A percentile compares a stretch with the other conserved stretches of the same genome.
phyloP scores from a whole-genome alignment of 2,113 vertebrate species.

The Bostrychus sinensis region DNA sequence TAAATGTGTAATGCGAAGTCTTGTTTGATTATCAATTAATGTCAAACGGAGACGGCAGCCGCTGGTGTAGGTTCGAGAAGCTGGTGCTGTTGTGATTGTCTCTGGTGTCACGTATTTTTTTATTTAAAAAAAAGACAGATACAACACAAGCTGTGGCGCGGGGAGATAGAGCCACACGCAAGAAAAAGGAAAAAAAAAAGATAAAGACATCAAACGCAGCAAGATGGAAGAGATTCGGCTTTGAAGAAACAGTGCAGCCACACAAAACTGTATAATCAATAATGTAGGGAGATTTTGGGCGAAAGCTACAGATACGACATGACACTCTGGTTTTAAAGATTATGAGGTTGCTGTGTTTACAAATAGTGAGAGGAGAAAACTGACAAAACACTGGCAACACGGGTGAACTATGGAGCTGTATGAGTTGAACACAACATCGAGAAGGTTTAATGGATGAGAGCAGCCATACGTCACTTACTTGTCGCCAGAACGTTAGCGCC shows the following conservation, averaged over 20 bases:
- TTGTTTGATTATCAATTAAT: constrained; percentile 78
- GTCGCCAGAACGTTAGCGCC: too few species aligned
- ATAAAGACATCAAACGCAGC: constrained; percentile 40
- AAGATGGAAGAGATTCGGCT: constrained; percentile 30
- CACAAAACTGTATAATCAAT: constrained; percentile 9
- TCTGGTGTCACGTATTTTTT: background rate
- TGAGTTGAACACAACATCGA: too few species aligned
- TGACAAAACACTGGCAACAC: background rate
- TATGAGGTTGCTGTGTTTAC: background rate
- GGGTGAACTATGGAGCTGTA: too few species aligned
- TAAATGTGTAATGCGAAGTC: constrained; percentile 74
- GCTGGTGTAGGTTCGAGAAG: constrained; percentile 40
- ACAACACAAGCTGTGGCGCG: background rate
- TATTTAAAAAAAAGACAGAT: background rate
- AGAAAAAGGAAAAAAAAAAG: constrained; percentile 12
- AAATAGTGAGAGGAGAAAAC: background rate
- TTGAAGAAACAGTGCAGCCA: constrained; percentile 15
- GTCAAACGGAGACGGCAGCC: constrained; percentile 65
- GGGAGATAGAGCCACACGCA: background rate
- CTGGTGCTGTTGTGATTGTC: constrained; percentile 5
- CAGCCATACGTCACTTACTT: too few species aligned
- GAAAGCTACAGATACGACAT: background rate
- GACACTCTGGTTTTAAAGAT: background rate
- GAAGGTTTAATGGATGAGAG: too few species aligned
- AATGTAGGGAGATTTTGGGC: background rate